Evolutionary conservation across 2,797 vertebrate species (phyloP), one percentile per base, ranked within the genome.

Genomic region (Epinephelus coioides): DNA sequence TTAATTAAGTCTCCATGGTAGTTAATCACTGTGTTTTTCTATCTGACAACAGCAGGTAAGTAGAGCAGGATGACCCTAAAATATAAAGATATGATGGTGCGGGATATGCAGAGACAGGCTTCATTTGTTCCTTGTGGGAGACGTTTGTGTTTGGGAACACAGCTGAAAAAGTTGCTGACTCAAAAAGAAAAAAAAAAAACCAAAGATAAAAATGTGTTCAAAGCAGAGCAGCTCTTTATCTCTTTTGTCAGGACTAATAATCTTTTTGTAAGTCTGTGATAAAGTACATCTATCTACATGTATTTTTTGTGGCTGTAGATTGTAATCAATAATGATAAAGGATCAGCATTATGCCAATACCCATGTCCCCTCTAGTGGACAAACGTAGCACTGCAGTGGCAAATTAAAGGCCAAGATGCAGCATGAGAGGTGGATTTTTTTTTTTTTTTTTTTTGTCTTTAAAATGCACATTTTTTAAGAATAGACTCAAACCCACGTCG

Each of bases 1-100:
- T 93, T 91, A 93, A 93, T 94, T 91, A 92, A 91, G 85, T 89
- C 85, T 92, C 89, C 68, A 74, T 88, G 82, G 84, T 77, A 79
- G 85, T 88, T 91, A 91, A 91, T 90, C 85, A 85, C 83, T 38
- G 60, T 64, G 67, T 70, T 90, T 86, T 76, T 69, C 69, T 63
- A 67, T 86, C 79, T 85, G 81, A 84, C 79, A 86, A 88, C 91
- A 94, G 92, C 89, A 93, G 90, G 91, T 91, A 89, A 83, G 73
- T 59, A 73, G 46, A 73, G 69, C 75, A 90, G 53, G 76, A 72
- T 76, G 85, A 90, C 84, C 88, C 78, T 74, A 72, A 76, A 79
- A 83, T 72, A 73, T 25, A 64, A 60, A 84, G 61, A 81, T 74
- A 72, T 56, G 76, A 77, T 83, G 30, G 43, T 50, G 30, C 44